Base-by-base conservation (phyloP, 2,888 invertebrate species). In the Ormyrus pomaceus region DNA sequence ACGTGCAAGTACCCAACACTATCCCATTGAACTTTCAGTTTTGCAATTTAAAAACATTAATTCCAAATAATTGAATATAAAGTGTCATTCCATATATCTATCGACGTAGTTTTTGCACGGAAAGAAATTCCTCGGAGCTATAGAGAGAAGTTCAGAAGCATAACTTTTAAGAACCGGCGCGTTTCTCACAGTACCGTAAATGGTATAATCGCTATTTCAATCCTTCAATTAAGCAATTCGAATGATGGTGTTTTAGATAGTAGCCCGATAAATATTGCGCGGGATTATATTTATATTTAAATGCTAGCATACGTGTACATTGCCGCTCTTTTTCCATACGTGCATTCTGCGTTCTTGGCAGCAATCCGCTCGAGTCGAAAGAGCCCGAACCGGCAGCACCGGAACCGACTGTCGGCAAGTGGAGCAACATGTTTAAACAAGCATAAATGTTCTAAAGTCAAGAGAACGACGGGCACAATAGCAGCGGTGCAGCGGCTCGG, bases 361-460 rank as follows among this genome's bases (percentile, higher is more conserved):
- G 4, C 34, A 34, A 4, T 34, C 34, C 34, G 34, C 34, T 34
- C 34, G 4, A 34, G 34, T 34, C 34, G 34, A 34, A 34, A 34
- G 34, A 34, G 34, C 34, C 4, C 34, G 34, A 34, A 34, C 34
- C 34, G 34, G 34, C 34, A 34, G 34, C 34, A 34, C 34, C 34
- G 34, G 34, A 34, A 34, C 34, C 34, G 4, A 34, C 34, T 34
- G 34, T 34, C 4, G 10, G 46, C 53, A 46, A 19, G 59, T 7
- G 11, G 13, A 53, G 64, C 34, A 34, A 34, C 34, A 34, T 34
- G 34, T 34, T 34, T 34, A 34, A 34, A 34, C 34, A 34, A 34
- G 34, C 34, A 34, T 59, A 45, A 55, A 81, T 81, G 77, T 81
- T 70, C 77, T 71, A 74, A 74, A 78, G 80, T 72, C 72, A 73